Evolutionary conservation across 2,113 vertebrate species (phyloP).

Genomic region (Clarias magur): DNA sequence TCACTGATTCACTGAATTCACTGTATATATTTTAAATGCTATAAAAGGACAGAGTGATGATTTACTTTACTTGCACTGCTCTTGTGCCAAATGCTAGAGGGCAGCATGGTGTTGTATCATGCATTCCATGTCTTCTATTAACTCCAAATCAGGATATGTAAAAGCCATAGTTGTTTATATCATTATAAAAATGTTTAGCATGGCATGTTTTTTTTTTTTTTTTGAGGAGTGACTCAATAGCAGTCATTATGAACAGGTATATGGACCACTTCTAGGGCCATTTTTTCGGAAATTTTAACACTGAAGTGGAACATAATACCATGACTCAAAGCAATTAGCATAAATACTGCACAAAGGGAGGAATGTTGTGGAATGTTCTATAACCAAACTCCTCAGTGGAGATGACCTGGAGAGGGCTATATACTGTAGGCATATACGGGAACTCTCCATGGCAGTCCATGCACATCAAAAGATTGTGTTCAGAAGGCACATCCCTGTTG

Average conservation of each 20-base stretch:
- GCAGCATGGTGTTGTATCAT: conserved; percentile 55
- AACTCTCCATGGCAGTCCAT: conserved; percentile 14
- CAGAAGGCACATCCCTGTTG: conserved; percentile 16
- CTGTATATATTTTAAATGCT: neutral
- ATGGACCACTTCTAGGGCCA: neutral
- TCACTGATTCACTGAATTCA: neutral
- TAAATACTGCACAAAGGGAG: neutral
- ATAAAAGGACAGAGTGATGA: neutral
- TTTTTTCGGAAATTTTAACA: neutral
- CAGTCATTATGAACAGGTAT: neutral
- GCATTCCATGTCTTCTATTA: conserved; percentile 1
- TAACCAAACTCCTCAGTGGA: neutral
- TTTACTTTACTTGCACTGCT: conserved; percentile 3
- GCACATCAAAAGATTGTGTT: conserved; percentile 22
- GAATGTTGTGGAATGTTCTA: conserved; percentile 22
- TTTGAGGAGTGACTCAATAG: neutral
- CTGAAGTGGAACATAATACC: conserved; percentile 42
- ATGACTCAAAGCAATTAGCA: conserved; percentile 45
- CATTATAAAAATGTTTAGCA: neutral
- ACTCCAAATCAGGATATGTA: neutral
- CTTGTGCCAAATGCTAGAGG: conserved; percentile 54
- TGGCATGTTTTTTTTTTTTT: neutral
- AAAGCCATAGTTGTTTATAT: neutral
- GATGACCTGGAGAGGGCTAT: neutral
- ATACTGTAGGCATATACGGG: neutral